Evolutionary conservation across 2,888 invertebrate species (phyloP), one percentile per base, ranked within the genome.

Genomic region (Trachelus tabidus): DNA sequence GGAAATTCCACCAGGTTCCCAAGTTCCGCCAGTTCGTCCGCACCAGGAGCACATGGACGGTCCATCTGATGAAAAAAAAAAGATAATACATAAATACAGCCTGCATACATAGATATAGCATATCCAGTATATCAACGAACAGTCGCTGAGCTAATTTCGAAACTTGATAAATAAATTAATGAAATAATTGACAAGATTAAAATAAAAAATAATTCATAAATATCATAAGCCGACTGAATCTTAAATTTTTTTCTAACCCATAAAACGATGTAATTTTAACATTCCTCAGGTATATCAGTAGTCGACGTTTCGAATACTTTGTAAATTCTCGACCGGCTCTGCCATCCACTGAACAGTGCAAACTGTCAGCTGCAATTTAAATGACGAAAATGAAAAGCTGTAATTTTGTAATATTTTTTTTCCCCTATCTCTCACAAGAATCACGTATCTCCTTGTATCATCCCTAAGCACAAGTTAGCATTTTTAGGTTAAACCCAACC

Each of bases 1-100:
- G 75, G 87, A 84, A 73, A 85, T 84, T 92, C 93, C 83, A 92
- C 92, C 82, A 92, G 88, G 83, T 92, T 93, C 84, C 92, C 93
- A 79, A 89, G 92, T 82, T 92, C 93, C 84, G 94, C 94, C 87
- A 93, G 94, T 1, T 93, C 86, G 85, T 40, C 89, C 88, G 76
- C 90, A 90, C 88, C 87, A 89, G 23, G 89, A 88, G 81, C 90
- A 90, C 37, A 82, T 85, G 6, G 83, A 81, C 33, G 85, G 81
- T 73, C 87, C 83, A 79, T 85, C 87, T 85, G 80, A 23, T 2
- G 23, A 9, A 23, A 56, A 4, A 4, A 23, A 23, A 0, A 6
- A 56, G 15, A 23, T 23, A 56, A 56, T 23, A 23, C 6, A 15
- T 15, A 40, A 9, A 56, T 56, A 56, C 0, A 56, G 15, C 1